A percentile compares a stretch with the other conserved stretches of the same genome.
phyloP scores from a whole-genome alignment of 92 coral and sea anemone genomes.

The Siderastrea radians region DNA sequence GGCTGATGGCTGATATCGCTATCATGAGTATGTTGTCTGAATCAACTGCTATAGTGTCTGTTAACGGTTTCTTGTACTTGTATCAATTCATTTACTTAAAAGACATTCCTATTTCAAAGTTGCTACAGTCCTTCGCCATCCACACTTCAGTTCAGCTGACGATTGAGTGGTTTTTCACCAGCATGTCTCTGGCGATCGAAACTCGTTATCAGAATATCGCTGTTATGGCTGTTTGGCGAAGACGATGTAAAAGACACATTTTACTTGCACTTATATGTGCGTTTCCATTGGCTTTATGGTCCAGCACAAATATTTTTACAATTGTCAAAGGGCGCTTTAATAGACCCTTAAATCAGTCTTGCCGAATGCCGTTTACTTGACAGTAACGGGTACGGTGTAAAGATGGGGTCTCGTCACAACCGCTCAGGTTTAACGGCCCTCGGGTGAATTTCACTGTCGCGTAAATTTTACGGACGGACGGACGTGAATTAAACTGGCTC shows the following conservation, averaged over 20 bases:
- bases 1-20: slow-evolving; percentile 49
- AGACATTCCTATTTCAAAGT: background rate
- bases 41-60: slow-evolving; percentile 9
- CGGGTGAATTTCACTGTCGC: too few relatives aligned
- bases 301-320: background rate
- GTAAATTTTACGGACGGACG: too few relatives aligned
- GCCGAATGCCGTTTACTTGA: slow-evolving; percentile 4
- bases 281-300: background rate
- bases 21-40: slow-evolving; percentile 47
- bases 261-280: background rate
- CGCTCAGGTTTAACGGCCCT: background rate
- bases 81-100: slow-evolving; percentile 1
- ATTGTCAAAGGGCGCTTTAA: background rate
- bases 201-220: slow-evolving; percentile 30
- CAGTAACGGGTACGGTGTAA: background rate
- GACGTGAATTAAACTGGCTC: too few relatives aligned
- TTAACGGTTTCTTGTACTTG: slow-evolving; percentile 10
- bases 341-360: background rate
- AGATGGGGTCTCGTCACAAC: background rate
- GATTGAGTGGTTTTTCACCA: slow-evolving; percentile 36
- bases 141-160: background rate
- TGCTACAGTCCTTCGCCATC: slow-evolving; percentile 6
- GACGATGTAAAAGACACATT: background rate
- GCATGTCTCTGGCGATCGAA: slow-evolving; percentile 9
- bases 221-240: slow-evolving; percentile 18